These are phyloP conservation scores for Aythya baeri DNA, from an alignment of 2,113 vertebrate genomes.

Conservation along the genomic window DNA sequence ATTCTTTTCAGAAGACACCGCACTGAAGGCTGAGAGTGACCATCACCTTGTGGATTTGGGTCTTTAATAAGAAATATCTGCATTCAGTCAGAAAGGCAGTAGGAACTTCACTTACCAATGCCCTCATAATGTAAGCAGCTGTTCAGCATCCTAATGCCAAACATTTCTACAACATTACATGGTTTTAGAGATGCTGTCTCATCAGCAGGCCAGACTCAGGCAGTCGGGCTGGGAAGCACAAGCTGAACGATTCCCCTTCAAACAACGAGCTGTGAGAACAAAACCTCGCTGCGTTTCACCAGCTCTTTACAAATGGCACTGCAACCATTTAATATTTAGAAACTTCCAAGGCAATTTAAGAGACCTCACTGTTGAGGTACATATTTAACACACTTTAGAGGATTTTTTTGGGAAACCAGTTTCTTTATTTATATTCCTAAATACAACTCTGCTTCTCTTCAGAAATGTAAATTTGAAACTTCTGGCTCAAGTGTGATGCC, in stretches of 20 bases:
- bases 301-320: background rate
- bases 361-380: background rate
- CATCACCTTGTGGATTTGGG: background rate
- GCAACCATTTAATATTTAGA: background rate
- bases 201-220: background rate
- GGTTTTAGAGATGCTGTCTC: background rate
- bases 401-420: background rate
- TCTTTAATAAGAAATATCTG: conserved; percentile 4
- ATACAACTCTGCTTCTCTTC: background rate
- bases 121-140: conserved; percentile 7
- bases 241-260: background rate
- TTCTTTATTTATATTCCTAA: background rate
- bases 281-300: background rate
- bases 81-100: background rate
- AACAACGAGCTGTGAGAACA: background rate
- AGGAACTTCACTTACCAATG: conserved; percentile 30
- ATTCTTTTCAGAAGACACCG: background rate
- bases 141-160: background rate
- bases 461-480: background rate
- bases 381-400: background rate
- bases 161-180: background rate
- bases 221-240: background rate
- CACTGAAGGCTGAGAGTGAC: background rate
- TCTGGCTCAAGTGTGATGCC: background rate
- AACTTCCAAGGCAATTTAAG: background rate